Percentiles rank a stretch among this genome's conserved stretches.
These are phyloP conservation scores for Platalea minor DNA, from an alignment of 2,797 vertebrate genomes.

Conservation along the genomic window DNA sequence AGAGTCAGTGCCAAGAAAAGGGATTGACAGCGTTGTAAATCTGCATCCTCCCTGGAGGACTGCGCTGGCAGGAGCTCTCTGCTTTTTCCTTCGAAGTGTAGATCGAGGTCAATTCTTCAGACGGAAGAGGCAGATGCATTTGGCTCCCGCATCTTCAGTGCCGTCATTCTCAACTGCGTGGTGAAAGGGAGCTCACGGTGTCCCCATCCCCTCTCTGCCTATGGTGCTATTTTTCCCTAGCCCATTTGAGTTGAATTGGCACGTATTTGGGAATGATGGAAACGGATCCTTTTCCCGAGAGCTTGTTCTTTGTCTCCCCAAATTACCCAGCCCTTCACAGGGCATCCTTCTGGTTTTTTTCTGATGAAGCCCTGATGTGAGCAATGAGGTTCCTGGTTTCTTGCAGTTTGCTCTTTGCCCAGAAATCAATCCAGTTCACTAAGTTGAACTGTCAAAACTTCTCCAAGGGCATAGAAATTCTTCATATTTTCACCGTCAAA, in stretches of 20 bases:
- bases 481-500: not conserved
- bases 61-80: not conserved
- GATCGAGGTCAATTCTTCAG: not conserved
- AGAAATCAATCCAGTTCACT: not conserved
- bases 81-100: not conserved
- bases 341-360: not conserved
- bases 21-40: not conserved
- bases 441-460: not conserved
- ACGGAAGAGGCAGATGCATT: not conserved
- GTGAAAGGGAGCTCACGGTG: not conserved
- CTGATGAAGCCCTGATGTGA: not conserved
- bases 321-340: not conserved
- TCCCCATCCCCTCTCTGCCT: not conserved
- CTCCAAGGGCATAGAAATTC: not conserved
- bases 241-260: not conserved
- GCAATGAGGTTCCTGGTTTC: not conserved
- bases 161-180: not conserved
- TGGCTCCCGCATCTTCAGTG: not conserved
- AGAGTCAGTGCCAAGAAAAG: not conserved
- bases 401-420: constrained; percentile 1
- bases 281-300: not conserved
- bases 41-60: not conserved
- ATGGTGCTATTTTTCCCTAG: not conserved
- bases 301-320: not conserved
- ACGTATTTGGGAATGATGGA: not conserved